A percentile compares a stretch with the other conserved stretches of the same genome.
Conservation (phyloP, 2,888 invertebrate species). For the Drosophila prostipennis region DNA sequence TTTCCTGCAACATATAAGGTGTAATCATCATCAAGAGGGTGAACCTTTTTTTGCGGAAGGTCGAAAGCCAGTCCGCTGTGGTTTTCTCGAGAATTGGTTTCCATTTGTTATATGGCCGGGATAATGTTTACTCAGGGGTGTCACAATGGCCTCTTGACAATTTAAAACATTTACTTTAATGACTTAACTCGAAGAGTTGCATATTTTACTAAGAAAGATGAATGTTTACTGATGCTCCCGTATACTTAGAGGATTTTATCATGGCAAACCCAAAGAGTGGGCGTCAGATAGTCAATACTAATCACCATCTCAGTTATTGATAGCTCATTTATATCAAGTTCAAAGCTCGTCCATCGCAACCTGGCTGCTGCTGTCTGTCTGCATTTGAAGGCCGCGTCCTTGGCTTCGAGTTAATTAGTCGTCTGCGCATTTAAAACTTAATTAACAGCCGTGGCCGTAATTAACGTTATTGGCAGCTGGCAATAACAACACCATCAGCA, state of each 20-base stretch:
- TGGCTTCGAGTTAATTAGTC: constrained; percentile 63
- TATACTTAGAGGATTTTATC: not conserved
- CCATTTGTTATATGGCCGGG: constrained; percentile 1
- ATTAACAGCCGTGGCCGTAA: constrained; percentile 56
- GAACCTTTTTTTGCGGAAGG: constrained; percentile 16
- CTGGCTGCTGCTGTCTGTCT: constrained; percentile 11
- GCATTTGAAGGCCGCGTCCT: constrained; percentile 22
- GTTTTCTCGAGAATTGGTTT: constrained; percentile 16
- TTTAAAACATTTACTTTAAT: constrained; percentile 10
- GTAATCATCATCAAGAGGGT: constrained; percentile 36
- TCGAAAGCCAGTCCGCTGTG: constrained; percentile 13
- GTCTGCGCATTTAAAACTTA: constrained; percentile 59
- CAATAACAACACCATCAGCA: constrained; percentile 34
- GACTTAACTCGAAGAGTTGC: not conserved
- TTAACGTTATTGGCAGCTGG: constrained; percentile 58
- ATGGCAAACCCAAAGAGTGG: not conserved
- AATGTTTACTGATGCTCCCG: not conserved
- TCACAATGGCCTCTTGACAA: constrained; percentile 8
- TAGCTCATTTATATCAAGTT: constrained; percentile 8
- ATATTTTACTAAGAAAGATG: not conserved
- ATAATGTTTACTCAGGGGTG: not conserved
- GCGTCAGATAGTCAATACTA: not conserved
- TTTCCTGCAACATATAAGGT: constrained; percentile 32
- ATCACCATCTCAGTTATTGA: constrained; percentile 2
- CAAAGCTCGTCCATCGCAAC: constrained; percentile 14